Conservation (phyloP, 2,797 vertebrate genomes). For the Mus minutoides region DNA sequence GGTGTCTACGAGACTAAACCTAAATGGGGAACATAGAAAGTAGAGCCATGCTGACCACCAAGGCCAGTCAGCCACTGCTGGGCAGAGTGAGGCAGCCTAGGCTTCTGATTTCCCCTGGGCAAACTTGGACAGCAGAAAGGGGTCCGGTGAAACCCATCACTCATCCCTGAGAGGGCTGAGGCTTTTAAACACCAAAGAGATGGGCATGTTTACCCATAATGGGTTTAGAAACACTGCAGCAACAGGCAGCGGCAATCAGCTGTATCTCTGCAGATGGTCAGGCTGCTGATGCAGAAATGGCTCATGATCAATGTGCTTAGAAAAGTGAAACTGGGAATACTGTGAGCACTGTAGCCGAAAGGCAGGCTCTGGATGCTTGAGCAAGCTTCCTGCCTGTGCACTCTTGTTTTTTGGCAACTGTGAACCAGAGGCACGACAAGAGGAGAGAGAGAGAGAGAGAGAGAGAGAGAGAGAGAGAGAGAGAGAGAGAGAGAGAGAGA, state of each 20-base stretch:
- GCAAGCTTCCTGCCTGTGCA: neutral
- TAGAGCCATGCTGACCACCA: too few relatives aligned
- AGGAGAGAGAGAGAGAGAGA: too few relatives aligned
- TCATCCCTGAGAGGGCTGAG: neutral
- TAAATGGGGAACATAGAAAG: fast-evolving
- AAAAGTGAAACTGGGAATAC: neutral
- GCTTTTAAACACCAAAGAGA: neutral
- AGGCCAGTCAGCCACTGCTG: neutral
- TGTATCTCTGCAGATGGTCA: neutral
- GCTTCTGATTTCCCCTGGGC: neutral
- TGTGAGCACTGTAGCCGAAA: neutral
- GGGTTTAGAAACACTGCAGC: neutral
- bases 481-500: too few relatives aligned
- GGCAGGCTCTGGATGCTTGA: neutral
- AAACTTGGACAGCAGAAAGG: neutral
- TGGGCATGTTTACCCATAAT: neutral
- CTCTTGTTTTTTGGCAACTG: neutral
- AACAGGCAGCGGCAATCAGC: neutral
- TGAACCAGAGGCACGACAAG: neutral
- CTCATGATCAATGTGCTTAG: neutral
- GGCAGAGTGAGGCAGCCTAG: neutral
- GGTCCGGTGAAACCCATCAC: neutral
- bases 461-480: too few relatives aligned
- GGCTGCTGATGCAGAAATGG: neutral
- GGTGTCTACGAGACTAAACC: neutral